Percentiles rank a stretch among this genome's conserved stretches.
Evolutionary conservation across 2,113 vertebrate genomes (phyloP).

Genomic region (Abramis brama): DNA sequence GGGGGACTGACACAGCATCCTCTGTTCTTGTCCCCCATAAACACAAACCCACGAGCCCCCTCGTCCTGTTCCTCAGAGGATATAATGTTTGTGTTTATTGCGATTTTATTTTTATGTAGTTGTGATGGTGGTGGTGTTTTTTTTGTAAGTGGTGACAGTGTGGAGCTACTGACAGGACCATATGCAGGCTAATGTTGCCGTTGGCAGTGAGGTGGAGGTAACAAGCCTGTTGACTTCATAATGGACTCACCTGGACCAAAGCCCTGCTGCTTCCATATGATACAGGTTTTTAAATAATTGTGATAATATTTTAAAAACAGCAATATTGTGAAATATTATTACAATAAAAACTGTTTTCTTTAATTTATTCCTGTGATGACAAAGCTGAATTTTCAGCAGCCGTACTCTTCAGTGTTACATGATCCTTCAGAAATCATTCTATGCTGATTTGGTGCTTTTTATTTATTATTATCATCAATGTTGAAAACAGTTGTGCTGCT

Average conservation of each 20-base stretch:
- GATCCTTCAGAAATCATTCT: too few relatives aligned
- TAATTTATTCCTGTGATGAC: too few relatives aligned
- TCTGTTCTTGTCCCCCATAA: conserved; percentile 25
- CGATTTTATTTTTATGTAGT: neutral
- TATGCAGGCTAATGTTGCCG: conserved; percentile 36
- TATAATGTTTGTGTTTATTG: neutral
- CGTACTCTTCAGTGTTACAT: too few relatives aligned
- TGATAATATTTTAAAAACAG: too few relatives aligned
- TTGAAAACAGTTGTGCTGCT: neutral
- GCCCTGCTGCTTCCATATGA: neutral
- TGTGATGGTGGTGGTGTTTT: neutral
- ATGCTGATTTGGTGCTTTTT: too few relatives aligned
- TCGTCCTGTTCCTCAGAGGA: neutral
- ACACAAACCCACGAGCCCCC: conserved; percentile 3
- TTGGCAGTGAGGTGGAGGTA: conserved; percentile 16
- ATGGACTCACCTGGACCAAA: conserved; percentile 21
- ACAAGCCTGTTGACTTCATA: conserved; percentile 41
- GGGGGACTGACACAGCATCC: conserved; percentile 53
- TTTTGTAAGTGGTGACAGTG: conserved; percentile 6
- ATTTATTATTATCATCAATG: too few relatives aligned
- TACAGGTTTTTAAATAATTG: neutral
- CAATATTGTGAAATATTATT: too few relatives aligned
- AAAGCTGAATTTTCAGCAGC: too few relatives aligned
- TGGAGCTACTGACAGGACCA: conserved; percentile 8
- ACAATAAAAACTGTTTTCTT: too few relatives aligned